Evolutionary conservation across 1,140 invertebrate genomes (phyloP).

Genomic region (Olivierus martensii): DNA sequence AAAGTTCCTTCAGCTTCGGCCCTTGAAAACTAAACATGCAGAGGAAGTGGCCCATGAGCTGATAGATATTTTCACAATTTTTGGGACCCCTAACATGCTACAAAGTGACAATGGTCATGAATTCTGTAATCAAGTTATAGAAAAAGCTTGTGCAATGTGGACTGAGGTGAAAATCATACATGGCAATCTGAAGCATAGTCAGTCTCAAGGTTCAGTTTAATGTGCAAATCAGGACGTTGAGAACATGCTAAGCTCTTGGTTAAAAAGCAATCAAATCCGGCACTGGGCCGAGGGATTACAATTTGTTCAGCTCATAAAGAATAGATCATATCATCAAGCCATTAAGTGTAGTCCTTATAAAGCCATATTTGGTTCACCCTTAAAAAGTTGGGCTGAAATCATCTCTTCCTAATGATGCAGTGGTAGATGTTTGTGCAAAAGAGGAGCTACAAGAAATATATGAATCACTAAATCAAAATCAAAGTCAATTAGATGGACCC

Average conservation of each 20-base stretch:
- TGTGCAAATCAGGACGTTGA: conserved; percentile 4
- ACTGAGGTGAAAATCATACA: conserved; percentile 1
- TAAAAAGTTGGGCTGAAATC: too few relatives aligned
- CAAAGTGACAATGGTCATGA: conserved; percentile 24
- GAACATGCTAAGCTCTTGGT: conserved; percentile 4
- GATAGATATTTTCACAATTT: conserved; percentile 29
- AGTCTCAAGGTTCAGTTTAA: conserved; percentile 8
- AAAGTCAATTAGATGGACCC: neutral
- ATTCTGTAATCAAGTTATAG: conserved; percentile 6
- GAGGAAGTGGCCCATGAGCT: conserved; percentile 28
- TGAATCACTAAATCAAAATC: neutral
- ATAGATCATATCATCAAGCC: conserved; percentile 2
- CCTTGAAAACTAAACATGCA: conserved; percentile 27
- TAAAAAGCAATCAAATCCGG: neutral
- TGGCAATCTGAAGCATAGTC: neutral
- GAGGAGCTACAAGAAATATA: neutral
- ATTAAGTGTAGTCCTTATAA: conserved; percentile 1
- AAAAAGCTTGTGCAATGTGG: neutral
- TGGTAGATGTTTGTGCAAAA: neutral
- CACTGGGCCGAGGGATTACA: neutral
- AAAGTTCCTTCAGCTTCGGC: conserved; percentile 31
- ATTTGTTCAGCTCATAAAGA: conserved; percentile 5
- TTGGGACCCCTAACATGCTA: conserved; percentile 28
- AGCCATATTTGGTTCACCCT: neutral
- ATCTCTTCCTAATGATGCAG: neutral